Conservation (phyloP, 2,888 invertebrate genomes). For the Erebia ligea region DNA sequence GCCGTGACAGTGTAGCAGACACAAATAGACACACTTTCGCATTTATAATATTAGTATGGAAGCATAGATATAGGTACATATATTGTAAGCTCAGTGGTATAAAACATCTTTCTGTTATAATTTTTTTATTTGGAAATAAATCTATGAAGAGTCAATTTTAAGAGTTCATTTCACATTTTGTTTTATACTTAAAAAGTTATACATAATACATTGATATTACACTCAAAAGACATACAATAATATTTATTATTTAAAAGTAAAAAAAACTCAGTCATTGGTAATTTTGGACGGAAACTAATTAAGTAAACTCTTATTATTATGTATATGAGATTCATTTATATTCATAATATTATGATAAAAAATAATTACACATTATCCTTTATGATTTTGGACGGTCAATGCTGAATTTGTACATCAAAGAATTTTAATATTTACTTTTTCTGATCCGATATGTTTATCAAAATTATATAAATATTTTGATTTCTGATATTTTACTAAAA, state of each 20-base stretch:
- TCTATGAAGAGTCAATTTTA: slow-evolving; percentile 60
- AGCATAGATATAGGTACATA: too few species aligned
- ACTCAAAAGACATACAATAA: slow-evolving; percentile 42
- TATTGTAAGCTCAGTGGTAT: slow-evolving; percentile 23
- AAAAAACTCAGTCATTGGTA: slow-evolving; percentile 77
- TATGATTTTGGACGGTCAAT: slow-evolving; percentile 58
- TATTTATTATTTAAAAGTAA: slow-evolving; percentile 61
- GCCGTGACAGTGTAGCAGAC: too few species aligned
- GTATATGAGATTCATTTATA: slow-evolving; percentile 55
- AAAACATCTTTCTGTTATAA: slow-evolving; percentile 39
- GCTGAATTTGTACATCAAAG: slow-evolving; percentile 47
- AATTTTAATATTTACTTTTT: background rate
- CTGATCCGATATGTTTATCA: slow-evolving; percentile 10
- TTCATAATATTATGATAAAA: slow-evolving; percentile 24
- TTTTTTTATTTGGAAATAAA: slow-evolving; percentile 73
- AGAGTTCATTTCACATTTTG: slow-evolving; percentile 54
- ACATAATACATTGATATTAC: slow-evolving; percentile 47
- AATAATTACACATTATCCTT: slow-evolving; percentile 23
- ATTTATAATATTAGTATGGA: too few species aligned
- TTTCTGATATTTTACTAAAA: slow-evolving; percentile 18
- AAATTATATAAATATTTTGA: slow-evolving; percentile 14
- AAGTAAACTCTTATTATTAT: slow-evolving; percentile 67
- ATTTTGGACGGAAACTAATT: slow-evolving; percentile 81
- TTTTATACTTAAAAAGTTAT: slow-evolving; percentile 54
- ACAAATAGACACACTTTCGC: too few species aligned